Evolutionary conservation across 1,140 invertebrate species (phyloP).

Genomic region (Drosophila tropicalis): DNA sequence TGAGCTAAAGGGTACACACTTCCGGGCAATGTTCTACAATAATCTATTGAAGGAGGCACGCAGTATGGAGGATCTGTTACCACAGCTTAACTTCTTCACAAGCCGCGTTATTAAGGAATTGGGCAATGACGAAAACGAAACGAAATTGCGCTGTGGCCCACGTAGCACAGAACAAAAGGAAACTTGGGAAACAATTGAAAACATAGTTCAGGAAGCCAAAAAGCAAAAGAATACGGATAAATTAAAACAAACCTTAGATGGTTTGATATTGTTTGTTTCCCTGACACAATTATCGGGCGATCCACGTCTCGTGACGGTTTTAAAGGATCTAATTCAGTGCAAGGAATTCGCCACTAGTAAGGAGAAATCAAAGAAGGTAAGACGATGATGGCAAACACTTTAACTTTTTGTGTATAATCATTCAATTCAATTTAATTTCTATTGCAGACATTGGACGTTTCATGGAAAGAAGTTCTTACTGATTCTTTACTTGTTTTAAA

Average conservation of each 20-base stretch:
- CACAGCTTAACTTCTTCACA: constrained; percentile 30
- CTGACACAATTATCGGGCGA: constrained; percentile 35
- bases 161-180: constrained; percentile 7
- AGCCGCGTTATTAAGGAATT: constrained; percentile 14
- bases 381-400: neutral
- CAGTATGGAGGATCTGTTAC: no score
- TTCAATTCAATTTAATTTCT: neutral
- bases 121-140: neutral
- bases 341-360: constrained; percentile 38
- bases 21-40: constrained; percentile 49
- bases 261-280: constrained; percentile 46
- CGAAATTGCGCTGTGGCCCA: neutral
- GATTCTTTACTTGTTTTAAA: constrained; percentile 56
- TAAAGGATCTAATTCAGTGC: constrained; percentile 53
- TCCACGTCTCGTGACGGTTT: neutral
- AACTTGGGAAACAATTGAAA: constrained; percentile 39
- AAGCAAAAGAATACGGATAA: constrained; percentile 1
- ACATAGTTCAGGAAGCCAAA: constrained; percentile 14
- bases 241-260: constrained; percentile 42
- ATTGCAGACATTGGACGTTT: neutral
- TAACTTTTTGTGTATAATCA: neutral
- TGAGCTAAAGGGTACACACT: constrained; percentile 31
- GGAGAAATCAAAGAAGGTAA: constrained; percentile 18
- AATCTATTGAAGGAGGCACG: constrained; percentile 5
- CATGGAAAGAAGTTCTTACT: constrained; percentile 62